Evolutionary conservation across 2,888 invertebrate species (phyloP).

Genomic region (Microctonus hyperodae): DNA sequence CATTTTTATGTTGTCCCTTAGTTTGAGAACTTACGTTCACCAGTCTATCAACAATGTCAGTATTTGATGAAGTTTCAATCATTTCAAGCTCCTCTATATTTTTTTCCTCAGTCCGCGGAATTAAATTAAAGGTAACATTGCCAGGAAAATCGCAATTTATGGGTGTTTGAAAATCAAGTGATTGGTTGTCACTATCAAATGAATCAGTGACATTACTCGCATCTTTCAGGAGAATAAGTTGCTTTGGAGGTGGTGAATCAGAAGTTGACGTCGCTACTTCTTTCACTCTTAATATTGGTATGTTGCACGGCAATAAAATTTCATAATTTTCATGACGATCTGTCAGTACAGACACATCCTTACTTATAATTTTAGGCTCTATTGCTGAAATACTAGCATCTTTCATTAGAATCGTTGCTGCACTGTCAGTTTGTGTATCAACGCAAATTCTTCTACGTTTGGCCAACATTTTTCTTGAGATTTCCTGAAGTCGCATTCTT

Average conservation of each 20-base stretch:
- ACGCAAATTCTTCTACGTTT: constrained; percentile 54
- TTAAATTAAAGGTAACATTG: constrained; percentile 40
- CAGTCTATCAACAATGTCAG: constrained; percentile 35
- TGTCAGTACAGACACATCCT: constrained; percentile 51
- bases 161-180: constrained; percentile 45
- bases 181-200: constrained; percentile 43
- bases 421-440: constrained; percentile 55
- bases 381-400: constrained; percentile 51
- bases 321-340: constrained; percentile 49
- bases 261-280: constrained; percentile 52
- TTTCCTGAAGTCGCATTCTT: constrained; percentile 56
- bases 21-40: constrained; percentile 42
- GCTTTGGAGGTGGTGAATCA: constrained; percentile 42
- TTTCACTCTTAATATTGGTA: constrained; percentile 49
- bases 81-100: constrained; percentile 21
- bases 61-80: constrained; percentile 50
- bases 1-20: constrained; percentile 28
- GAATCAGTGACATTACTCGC: constrained; percentile 50
- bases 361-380: constrained; percentile 38
- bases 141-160: constrained; percentile 46
- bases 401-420: constrained; percentile 49
- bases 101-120: constrained; percentile 33
- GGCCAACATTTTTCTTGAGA: constrained; percentile 57
- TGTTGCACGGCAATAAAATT: constrained; percentile 12
- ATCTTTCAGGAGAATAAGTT: constrained; percentile 44